These are phyloP conservation scores for Scatophagus argus DNA, from an alignment of 2,113 vertebrate genomes.

Conservation along the genomic window DNA sequence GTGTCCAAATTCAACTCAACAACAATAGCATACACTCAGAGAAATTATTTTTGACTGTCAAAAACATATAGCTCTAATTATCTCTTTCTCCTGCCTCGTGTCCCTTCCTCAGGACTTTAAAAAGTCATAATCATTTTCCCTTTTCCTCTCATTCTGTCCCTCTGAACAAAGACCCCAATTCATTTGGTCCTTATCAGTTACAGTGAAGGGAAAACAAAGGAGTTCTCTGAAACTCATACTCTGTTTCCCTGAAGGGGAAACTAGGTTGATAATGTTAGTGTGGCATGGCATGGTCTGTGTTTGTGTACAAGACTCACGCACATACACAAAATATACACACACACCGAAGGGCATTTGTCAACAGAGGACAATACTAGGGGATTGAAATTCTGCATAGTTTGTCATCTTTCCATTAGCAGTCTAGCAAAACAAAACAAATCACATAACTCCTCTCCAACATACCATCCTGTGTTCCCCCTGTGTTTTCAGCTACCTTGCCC, in stretches of 20 bases:
- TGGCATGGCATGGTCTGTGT: slow-evolving; percentile 15
- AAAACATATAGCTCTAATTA: slow-evolving; percentile 52
- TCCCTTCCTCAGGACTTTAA: slow-evolving; percentile 51
- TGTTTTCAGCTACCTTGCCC: not conserved
- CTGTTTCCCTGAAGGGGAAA: slow-evolving; percentile 59
- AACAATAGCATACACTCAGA: slow-evolving; percentile 14
- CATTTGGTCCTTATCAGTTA: slow-evolving; percentile 70
- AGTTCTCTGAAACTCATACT: slow-evolving; percentile 61
- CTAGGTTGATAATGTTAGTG: slow-evolving; percentile 49
- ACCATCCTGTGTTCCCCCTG: not conserved
- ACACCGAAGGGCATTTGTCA: not conserved
- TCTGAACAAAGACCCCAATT: slow-evolving; percentile 64
- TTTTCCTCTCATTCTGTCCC: slow-evolving; percentile 66
- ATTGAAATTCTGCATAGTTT: not conserved
- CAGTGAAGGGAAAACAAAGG: slow-evolving; percentile 74
- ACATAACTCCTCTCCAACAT: not conserved
- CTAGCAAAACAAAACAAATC: not conserved
- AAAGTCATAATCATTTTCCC: slow-evolving; percentile 60
- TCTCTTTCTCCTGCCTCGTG: slow-evolving; percentile 38
- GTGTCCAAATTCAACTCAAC: slow-evolving; percentile 23
- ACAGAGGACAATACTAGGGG: not conserved
- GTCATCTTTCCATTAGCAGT: not conserved
- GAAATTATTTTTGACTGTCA: slow-evolving; percentile 45
- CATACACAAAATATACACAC: not conserved
- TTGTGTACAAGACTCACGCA: not conserved